Evolutionary conservation across 2,113 vertebrate genomes (phyloP).

Genomic region (Daubentonia madagascariensis): DNA sequence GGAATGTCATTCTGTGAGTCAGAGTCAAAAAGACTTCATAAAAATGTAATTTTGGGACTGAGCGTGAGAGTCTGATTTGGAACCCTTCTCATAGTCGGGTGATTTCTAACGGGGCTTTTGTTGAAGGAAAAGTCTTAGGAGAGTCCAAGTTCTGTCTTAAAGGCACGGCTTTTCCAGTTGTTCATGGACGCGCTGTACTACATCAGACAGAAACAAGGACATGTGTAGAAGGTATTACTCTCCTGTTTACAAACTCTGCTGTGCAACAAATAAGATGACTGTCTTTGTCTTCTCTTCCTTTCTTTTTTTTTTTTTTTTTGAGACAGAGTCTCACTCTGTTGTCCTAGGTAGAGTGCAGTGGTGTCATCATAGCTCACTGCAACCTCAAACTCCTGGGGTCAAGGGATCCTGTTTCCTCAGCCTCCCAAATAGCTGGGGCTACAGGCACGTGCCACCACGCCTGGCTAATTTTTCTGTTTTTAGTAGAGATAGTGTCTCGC

Average conservation of each 20-base stretch:
- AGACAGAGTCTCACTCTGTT: no score
- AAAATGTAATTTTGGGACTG: background rate
- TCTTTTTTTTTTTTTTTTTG: no score
- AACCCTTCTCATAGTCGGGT: background rate
- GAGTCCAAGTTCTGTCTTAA: background rate
- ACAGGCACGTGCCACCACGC: no score
- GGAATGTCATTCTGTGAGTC: background rate
- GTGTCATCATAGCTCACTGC: no score
- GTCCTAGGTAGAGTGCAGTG: no score
- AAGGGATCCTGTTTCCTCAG: no score
- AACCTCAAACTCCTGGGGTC: no score
- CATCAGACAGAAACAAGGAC: background rate
- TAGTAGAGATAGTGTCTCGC: no score
- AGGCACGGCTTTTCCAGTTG: background rate
- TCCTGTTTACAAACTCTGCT: background rate
- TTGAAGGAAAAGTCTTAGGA: background rate
- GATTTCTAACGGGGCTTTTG: background rate
- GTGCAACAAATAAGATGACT: background rate
- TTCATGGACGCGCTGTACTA: background rate
- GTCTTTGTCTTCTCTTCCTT: background rate
- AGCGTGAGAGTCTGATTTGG: background rate
- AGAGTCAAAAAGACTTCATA: background rate
- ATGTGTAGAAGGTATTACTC: background rate
- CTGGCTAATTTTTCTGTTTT: no score
- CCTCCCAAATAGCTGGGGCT: no score